These are phyloP conservation scores for Scylla paramamosain DNA, from an alignment of 1,140 invertebrate species.

Conservation along the genomic window DNA sequence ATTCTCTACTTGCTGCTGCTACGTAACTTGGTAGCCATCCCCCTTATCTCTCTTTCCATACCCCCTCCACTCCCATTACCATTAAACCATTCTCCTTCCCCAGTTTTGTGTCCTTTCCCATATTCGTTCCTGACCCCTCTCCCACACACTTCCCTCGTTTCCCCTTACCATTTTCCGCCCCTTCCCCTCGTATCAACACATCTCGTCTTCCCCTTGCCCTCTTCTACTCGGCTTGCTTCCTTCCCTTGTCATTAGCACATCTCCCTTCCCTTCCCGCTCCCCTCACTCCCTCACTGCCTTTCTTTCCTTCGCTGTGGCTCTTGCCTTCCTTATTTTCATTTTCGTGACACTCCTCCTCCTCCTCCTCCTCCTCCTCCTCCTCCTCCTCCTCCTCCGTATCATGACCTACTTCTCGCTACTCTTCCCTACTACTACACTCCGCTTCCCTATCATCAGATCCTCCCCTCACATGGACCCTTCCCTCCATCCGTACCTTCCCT, in stretches of 20 bases:
- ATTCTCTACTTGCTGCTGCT: too few relatives aligned
- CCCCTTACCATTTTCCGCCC: neutral
- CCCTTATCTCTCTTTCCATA: neutral
- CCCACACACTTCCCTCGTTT: too few relatives aligned
- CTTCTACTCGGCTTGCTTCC: too few relatives aligned
- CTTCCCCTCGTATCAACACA: neutral
- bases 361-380: neutral
- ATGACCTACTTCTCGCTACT: neutral
- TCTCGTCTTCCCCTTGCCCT: neutral
- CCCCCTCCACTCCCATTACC: neutral
- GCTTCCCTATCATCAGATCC: neutral
- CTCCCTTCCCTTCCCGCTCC: too few relatives aligned
- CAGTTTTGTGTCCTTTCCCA: too few relatives aligned
- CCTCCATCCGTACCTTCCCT: neutral
- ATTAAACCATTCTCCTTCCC: neutral
- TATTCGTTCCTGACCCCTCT: too few relatives aligned
- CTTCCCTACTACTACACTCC: neutral
- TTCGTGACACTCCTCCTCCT: neutral
- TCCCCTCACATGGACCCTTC: neutral
- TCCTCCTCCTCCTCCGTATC: neutral
- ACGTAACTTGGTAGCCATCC: too few relatives aligned
- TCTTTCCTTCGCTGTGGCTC: neutral
- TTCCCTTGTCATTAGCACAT: too few relatives aligned
- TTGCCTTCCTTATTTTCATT: neutral
- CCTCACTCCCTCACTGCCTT: too few relatives aligned